Evolutionary conservation across 2,113 vertebrate genomes (phyloP).

Genomic region (Phalacrocorax brasilianus): DNA sequence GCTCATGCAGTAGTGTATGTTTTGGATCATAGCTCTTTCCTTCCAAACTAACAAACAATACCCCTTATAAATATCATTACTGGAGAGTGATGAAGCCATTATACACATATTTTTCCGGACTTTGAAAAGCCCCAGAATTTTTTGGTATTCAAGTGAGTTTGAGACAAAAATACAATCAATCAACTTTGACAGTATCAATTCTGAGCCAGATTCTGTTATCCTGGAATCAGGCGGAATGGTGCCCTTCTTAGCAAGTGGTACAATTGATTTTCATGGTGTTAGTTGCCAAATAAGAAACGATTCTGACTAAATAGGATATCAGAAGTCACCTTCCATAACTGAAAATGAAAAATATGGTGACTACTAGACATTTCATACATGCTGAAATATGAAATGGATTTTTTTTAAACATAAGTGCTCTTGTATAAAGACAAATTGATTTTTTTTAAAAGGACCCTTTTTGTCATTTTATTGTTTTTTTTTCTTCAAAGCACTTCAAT

Average conservation of each 20-base stretch:
- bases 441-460: neutral
- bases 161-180: constrained; percentile 16
- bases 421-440: neutral
- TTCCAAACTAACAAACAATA: neutral
- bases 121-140: neutral
- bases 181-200: constrained; percentile 1
- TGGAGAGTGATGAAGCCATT: neutral
- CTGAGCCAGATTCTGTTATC: constrained; percentile 10
- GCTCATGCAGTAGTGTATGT: neutral
- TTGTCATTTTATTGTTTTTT: neutral
- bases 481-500: neutral
- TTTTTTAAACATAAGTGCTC: neutral
- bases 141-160: neutral
- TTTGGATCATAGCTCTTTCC: neutral
- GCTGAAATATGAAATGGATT: neutral
- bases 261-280: constrained; percentile 16
- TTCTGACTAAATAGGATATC: neutral
- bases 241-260: neutral
- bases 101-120: neutral
- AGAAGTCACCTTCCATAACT: constrained; percentile 4
- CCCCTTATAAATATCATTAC: neutral
- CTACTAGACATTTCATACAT: neutral
- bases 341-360: neutral
- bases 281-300: constrained; percentile 4
- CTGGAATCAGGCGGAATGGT: neutral